Evolutionary conservation across 2,113 vertebrate genomes (phyloP), one percentile per base, ranked within the genome.

Genomic region (Pungitius pungitius): DNA sequence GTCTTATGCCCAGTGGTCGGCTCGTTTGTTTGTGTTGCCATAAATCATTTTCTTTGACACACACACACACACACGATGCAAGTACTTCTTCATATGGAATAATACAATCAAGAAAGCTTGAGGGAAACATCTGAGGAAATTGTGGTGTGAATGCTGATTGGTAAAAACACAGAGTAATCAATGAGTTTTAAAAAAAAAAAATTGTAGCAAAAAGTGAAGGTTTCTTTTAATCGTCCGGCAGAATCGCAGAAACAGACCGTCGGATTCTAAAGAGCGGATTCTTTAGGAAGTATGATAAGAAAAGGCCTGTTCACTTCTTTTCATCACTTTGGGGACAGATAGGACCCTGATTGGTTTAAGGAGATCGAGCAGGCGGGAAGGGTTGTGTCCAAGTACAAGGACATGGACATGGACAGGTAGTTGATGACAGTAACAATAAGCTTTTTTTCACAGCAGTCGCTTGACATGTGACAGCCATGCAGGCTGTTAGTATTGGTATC

Each of bases 1-100:
- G 8, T 45, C 26, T 69, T 65, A 39, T 43, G 51, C 9, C 37
- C 43, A 2, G 64, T 2, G 37, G 9, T 59, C 27, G 7, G 58
- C 13, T 54, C 33, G 57, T n/a, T 61, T 64, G 33, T 15, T 10
- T 49, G 30, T 66, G 1, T 56, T 33, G 56, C 18, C 35, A 66
- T 45, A 14, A 61, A 56, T 75, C 59, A 22, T 60, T 78, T 35
- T 26, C 30, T 57, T 43, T 11, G 62, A 65, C 58, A 27, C 1
- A 20, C 35, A 58, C 35, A 11, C n/a, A 4, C 39, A 52, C 33
- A 35, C 33, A 35, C 33, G 39, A 80, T 49, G 9, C 13, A 72
- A 63, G 33, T 63, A 30, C 39, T 17, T 69, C 54, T 80, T 66
- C 30, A 8, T 45, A 75, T 64, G 13, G n/a, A 78, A 81, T 71